A percentile compares a stretch with the other conserved stretches of the same genome.
Evolutionary conservation across 53 echinoderm and acorn worm species (phyloP).

Genomic region (Arbacia lixula): DNA sequence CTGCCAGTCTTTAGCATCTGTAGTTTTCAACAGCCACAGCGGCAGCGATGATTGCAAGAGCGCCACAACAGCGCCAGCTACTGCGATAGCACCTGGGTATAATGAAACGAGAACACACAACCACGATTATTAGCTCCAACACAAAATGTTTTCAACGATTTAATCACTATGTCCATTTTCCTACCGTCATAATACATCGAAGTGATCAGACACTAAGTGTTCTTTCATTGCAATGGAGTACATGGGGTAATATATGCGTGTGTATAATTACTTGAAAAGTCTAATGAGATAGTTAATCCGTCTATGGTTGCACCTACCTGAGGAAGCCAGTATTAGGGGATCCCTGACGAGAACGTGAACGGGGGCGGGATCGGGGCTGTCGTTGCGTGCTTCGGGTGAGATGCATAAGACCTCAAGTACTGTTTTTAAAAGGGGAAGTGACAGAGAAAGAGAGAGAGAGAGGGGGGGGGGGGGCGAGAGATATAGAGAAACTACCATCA

Average conservation of each 20-base stretch:
- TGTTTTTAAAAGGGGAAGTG: not conserved
- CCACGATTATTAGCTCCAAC: too few relatives aligned
- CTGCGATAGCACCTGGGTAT: conserved; percentile 65
- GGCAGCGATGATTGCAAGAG: conserved; percentile 72
- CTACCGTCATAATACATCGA: too few relatives aligned
- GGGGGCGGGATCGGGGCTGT: conserved; percentile 51
- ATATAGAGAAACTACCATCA: not conserved
- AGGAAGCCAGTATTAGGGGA: conserved; percentile 51
- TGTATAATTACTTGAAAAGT: too few relatives aligned
- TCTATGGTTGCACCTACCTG: too few relatives aligned
- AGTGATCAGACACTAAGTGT: too few relatives aligned
- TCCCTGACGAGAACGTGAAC: conserved; percentile 56
- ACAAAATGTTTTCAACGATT: too few relatives aligned
- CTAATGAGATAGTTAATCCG: too few relatives aligned
- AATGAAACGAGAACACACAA: not conserved
- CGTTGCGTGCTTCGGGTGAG: conserved; percentile 26
- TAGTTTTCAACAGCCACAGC: conserved; percentile 70
- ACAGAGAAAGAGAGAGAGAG: not conserved
- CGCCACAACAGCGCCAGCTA: conserved; percentile 69
- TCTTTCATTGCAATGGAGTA: too few relatives aligned
- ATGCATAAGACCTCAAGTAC: conserved; percentile 54
- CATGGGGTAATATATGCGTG: too few relatives aligned
- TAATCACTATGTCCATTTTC: too few relatives aligned
- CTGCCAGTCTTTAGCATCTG: conserved; percentile 70
- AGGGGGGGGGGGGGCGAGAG: not conserved